Evolutionary conservation across 37 sponge, comb jelly and placozoan species (phyloP).

Genomic region (Corticium candelabrum): DNA sequence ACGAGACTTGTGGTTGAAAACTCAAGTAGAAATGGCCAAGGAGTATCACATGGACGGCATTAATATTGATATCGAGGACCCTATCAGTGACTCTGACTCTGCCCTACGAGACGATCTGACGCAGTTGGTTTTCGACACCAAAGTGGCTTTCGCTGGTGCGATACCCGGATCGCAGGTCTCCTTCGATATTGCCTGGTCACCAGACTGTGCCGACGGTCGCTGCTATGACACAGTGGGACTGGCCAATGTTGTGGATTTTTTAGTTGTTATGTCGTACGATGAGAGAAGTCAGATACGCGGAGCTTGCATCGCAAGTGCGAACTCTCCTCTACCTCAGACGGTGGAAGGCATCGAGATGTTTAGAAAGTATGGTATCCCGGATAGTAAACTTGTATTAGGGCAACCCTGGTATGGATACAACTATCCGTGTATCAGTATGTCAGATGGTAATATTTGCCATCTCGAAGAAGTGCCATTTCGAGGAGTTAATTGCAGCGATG

Average conservation of each 20-base stretch:
- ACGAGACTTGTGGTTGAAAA: constrained; percentile 22
- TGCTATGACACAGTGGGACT: constrained; percentile 54
- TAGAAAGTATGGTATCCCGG: constrained; percentile 30
- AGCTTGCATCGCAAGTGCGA: constrained; percentile 66
- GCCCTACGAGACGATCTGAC: constrained; percentile 9
- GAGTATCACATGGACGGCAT: constrained; percentile 45
- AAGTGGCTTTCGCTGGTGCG: constrained; percentile 28
- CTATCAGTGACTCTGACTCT: constrained; percentile 15
- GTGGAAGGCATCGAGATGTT: constrained; percentile 30
- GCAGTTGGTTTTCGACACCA: constrained; percentile 23
- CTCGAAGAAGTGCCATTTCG: constrained; percentile 46
- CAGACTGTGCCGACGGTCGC: constrained; percentile 64
- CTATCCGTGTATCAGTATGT: constrained; percentile 45
- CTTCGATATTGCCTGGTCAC: constrained; percentile 68
- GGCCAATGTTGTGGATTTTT: constrained; percentile 34
- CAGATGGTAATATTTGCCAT: constrained; percentile 27
- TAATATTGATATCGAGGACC: constrained; percentile 69
- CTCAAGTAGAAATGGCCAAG: constrained; percentile 23
- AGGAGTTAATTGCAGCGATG: constrained; percentile 71
- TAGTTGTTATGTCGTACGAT: constrained; percentile 85
- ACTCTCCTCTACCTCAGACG: constrained; percentile 47
- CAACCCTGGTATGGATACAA: constrained; percentile 88
- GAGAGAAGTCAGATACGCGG: constrained; percentile 68
- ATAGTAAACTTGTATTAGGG: constrained; percentile 53
- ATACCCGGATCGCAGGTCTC: constrained; percentile 43